Percentiles rank a stretch among this genome's conserved stretches.
Conservation (phyloP, 2,113 vertebrate species). For the Nycticorax nycticorax region DNA sequence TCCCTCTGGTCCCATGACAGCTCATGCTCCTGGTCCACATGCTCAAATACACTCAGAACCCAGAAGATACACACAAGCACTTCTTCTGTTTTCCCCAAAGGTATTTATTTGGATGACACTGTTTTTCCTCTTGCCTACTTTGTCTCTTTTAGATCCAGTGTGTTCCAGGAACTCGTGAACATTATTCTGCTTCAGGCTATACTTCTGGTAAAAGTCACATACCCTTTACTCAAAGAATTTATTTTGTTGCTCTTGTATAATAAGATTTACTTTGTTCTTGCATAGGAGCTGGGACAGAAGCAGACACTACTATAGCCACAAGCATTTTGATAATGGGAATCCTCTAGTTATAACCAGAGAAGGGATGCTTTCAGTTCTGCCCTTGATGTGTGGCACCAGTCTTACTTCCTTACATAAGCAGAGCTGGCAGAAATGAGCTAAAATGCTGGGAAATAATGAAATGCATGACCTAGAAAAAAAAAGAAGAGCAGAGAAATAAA, state of each 20-base stretch:
- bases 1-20: neutral
- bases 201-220: neutral
- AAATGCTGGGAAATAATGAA: neutral
- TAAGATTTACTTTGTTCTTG: neutral
- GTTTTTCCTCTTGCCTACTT: neutral
- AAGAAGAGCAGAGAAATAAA: neutral
- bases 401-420: neutral
- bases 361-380: neutral
- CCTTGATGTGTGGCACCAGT: neutral
- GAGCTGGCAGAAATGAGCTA: neutral
- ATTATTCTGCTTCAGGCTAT: neutral
- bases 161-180: neutral
- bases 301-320: neutral
- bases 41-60: neutral
- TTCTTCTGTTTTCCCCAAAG: neutral
- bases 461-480: neutral
- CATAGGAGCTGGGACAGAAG: neutral
- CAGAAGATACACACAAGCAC: neutral
- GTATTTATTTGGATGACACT: neutral
- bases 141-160: neutral
- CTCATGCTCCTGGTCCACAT: neutral
- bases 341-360: neutral
- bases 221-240: neutral
- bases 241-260: neutral
- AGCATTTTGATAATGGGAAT: neutral